Evolutionary conservation across 2,888 invertebrate genomes (phyloP).

Genomic region (Microchrysa polita): DNA sequence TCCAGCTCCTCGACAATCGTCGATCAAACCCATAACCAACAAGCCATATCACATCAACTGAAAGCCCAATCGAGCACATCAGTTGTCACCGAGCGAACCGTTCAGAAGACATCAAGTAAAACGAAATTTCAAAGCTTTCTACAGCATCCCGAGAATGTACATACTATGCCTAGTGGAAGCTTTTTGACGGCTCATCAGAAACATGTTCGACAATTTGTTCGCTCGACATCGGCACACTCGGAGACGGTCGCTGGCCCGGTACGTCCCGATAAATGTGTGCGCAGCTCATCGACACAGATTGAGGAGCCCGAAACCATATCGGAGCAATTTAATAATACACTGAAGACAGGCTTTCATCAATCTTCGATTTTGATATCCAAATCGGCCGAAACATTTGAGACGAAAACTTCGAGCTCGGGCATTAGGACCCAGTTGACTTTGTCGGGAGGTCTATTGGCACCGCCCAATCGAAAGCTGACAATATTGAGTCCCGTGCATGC

Average conservation of each 20-base stretch:
- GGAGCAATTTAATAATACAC: slow-evolving; percentile 26
- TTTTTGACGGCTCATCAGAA: slow-evolving; percentile 64
- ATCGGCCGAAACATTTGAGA: slow-evolving; percentile 63
- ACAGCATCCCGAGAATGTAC: slow-evolving; percentile 61
- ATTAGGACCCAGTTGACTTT: slow-evolving; percentile 64
- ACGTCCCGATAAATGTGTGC: slow-evolving; percentile 61
- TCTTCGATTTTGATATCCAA: slow-evolving; percentile 64
- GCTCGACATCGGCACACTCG: slow-evolving; percentile 64
- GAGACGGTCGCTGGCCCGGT: slow-evolving; percentile 57
- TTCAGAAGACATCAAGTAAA: slow-evolving; percentile 57
- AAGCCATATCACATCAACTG: slow-evolving; percentile 64
- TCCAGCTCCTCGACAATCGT: slow-evolving; percentile 54
- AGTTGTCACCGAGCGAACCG: slow-evolving; percentile 59
- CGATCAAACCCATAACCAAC: slow-evolving; percentile 55
- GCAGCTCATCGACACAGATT: slow-evolving; percentile 63
- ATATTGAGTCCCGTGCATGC: slow-evolving; percentile 81
- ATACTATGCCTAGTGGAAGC: slow-evolving; percentile 55
- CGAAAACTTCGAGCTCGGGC: slow-evolving; percentile 52
- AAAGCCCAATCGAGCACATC: slow-evolving; percentile 63
- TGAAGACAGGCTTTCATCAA: slow-evolving; percentile 61
- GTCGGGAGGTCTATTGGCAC: slow-evolving; percentile 63
- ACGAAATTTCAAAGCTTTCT: slow-evolving; percentile 63
- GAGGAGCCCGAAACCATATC: slow-evolving; percentile 55
- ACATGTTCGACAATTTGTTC: slow-evolving; percentile 63
- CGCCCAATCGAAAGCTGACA: slow-evolving; percentile 71